A percentile compares a stretch with the other conserved stretches of the same genome.
Conservation (phyloP, 2,888 invertebrate genomes). For the Alviniconcha strummeri region DNA sequence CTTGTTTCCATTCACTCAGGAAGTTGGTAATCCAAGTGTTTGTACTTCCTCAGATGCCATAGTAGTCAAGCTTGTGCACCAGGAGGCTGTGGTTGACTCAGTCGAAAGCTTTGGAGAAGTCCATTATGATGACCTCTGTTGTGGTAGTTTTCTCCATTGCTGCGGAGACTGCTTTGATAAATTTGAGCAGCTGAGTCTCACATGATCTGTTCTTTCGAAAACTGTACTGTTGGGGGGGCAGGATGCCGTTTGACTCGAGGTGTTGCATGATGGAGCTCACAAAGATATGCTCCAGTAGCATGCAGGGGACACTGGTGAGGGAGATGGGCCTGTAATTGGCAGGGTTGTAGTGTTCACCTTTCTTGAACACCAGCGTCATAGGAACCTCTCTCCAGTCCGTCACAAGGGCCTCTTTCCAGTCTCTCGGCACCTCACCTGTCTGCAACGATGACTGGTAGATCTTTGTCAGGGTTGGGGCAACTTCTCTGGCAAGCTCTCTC, state of each 20-base stretch:
- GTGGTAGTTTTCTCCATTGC: neutral
- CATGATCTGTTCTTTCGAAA: neutral
- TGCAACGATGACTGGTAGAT: neutral
- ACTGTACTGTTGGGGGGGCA: neutral
- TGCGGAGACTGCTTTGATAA: neutral
- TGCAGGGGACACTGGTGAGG: constrained; percentile 2
- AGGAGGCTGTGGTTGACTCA: constrained; percentile 22
- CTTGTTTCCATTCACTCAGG: neutral
- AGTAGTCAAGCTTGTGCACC: neutral
- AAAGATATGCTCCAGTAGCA: neutral
- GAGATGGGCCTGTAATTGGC: constrained; percentile 14
- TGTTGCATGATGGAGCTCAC: constrained; percentile 14
- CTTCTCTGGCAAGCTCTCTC: neutral
- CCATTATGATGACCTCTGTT: neutral
- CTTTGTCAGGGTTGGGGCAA: neutral
- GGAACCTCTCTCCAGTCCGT: too few relatives aligned
- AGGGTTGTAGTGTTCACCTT: constrained; percentile 2
- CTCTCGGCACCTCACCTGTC: neutral
- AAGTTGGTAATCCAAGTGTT: constrained; percentile 19
- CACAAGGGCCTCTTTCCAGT: constrained; percentile 21
- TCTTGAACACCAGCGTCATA: neutral
- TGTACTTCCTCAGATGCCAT: constrained; percentile 1
- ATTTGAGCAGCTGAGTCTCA: neutral
- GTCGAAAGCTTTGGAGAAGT: constrained; percentile 25
- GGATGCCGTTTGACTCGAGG: neutral